Conservation (phyloP, 1,140 invertebrate genomes). For the Mizuhopecten yessoensis region DNA sequence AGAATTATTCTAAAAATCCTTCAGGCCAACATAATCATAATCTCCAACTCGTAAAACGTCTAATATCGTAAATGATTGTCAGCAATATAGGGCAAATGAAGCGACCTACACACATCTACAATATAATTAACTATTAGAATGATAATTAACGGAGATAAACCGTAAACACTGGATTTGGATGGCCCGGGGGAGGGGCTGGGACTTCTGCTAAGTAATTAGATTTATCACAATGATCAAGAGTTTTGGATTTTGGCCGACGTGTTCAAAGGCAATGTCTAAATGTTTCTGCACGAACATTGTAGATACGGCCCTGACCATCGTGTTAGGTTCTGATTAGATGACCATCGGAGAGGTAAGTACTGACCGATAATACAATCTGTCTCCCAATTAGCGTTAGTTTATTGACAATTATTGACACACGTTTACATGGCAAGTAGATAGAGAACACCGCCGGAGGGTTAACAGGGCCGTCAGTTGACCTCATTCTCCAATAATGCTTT, state of each 20-base stretch:
- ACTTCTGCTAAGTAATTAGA: not conserved
- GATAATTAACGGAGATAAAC: not conserved
- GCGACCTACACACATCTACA: not conserved
- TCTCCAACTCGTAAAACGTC: constrained; percentile 22
- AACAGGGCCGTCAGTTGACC: not conserved
- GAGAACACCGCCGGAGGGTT: constrained; percentile 26
- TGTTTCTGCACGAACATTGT: not conserved
- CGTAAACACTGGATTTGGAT: not conserved
- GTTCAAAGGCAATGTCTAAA: too few relatives aligned
- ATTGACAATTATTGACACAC: constrained; percentile 34
- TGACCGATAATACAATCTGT: constrained; percentile 15
- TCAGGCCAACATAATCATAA: not conserved
- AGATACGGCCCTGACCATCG: not conserved
- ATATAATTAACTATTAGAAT: not conserved
- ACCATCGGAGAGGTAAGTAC: not conserved
- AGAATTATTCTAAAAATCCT: constrained; percentile 6
- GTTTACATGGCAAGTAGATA: not conserved
- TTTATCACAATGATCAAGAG: not conserved
- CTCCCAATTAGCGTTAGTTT: constrained; percentile 16
- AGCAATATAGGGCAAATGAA: not conserved
- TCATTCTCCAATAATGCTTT: not conserved
- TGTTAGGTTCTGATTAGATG: not conserved
- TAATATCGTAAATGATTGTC: not conserved
- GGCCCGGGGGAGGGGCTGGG: not conserved
- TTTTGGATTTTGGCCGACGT: not conserved